A percentile compares a stretch with the other conserved stretches of the same genome.
phyloP scores from a whole-genome alignment of 37 sponge, comb jelly and placozoan species.

The Corticium candelabrum region DNA sequence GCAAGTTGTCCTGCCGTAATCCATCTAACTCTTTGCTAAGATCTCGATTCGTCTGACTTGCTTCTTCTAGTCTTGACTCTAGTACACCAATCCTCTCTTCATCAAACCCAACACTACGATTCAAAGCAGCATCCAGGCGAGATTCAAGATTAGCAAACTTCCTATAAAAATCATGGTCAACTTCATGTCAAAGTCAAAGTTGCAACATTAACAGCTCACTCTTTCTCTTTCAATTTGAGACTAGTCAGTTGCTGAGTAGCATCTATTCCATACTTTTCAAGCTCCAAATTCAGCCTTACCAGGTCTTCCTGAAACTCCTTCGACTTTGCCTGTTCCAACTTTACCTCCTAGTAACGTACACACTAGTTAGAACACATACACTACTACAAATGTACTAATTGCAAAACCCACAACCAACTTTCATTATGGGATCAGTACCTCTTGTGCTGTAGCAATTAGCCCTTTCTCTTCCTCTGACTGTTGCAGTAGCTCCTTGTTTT shows the following conservation, averaged over 20 bases:
- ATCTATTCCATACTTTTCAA: too few species aligned
- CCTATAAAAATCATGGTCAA: background rate
- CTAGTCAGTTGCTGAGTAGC: too few species aligned
- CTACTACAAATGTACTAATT: too few species aligned
- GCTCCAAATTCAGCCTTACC: too few species aligned
- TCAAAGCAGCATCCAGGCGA: background rate
- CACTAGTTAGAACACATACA: too few species aligned
- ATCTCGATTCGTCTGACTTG: background rate
- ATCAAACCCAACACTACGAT: background rate
- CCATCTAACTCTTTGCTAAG: background rate
- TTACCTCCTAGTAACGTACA: too few species aligned
- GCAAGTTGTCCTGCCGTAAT: background rate
- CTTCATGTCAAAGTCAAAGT: too few species aligned
- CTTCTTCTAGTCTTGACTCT: background rate
- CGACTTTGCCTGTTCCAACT: background rate
- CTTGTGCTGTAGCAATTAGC: background rate
- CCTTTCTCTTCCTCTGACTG: background rate
- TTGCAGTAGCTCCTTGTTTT: background rate
- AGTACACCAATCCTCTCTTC: background rate
- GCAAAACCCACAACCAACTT: background rate
- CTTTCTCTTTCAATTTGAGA: background rate
- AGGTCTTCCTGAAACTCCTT: too few species aligned
- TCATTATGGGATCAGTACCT: background rate
- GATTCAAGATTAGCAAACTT: background rate
- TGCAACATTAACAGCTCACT: too few species aligned